Conservation (phyloP, 1,140 invertebrate species). For the Popillia japonica region DNA sequence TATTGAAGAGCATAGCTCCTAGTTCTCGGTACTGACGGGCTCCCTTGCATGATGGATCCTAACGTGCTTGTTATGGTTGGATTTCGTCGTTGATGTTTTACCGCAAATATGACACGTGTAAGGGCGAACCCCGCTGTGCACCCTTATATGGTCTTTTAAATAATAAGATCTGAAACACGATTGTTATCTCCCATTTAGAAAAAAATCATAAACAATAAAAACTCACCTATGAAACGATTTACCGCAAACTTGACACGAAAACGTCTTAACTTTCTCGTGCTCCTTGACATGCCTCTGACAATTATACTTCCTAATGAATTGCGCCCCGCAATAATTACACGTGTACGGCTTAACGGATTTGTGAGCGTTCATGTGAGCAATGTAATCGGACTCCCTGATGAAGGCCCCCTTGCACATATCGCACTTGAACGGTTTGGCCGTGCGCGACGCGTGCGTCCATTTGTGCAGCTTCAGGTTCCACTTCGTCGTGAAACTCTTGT, state of each 20-base stretch:
- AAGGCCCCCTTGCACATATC: conserved; percentile 83
- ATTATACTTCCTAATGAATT: conserved; percentile 93
- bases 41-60: conserved; percentile 88
- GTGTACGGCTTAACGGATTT: conserved; percentile 83
- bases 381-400: conserved; percentile 79
- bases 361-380: conserved; percentile 85
- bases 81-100: conserved; percentile 85
- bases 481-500: conserved; percentile 85
- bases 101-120: conserved; percentile 87
- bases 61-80: conserved; percentile 88
- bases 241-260: conserved; percentile 86
- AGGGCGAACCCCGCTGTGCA: conserved; percentile 84
- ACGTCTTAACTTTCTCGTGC: conserved; percentile 88
- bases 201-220: background rate
- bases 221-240: conserved; percentile 79
- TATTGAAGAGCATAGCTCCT: conserved; percentile 47
- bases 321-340: conserved; percentile 92
- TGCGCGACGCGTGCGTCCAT: conserved; percentile 87
- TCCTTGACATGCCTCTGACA: conserved; percentile 89
- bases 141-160: conserved; percentile 84
- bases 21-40: conserved; percentile 83
- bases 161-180: conserved; percentile 71
- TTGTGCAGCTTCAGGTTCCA: conserved; percentile 89
- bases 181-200: background rate
- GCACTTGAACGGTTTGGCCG: conserved; percentile 86